These are phyloP conservation scores for Babylonia areolata DNA, from an alignment of 1,140 invertebrate species.

Conservation along the genomic window DNA sequence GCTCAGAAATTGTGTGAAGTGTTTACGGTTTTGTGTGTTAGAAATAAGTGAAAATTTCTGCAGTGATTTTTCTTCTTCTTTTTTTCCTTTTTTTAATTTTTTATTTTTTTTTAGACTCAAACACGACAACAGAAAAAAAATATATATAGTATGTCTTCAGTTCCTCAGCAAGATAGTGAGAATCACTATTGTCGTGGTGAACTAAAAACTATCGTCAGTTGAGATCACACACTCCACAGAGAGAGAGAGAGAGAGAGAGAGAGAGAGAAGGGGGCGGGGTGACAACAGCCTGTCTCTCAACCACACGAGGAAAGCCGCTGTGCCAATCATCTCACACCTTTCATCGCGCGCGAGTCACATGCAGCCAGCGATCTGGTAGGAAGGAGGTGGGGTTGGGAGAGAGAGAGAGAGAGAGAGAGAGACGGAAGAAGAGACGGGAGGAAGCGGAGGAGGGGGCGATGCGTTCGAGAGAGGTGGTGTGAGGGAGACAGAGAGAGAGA, in stretches of 20 bases:
- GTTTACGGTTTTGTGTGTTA: background rate
- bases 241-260: no score
- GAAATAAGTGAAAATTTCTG: no score
- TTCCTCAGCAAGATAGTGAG: no score
- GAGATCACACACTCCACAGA: no score
- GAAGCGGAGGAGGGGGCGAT: background rate
- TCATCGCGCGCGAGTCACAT: slow-evolving; percentile 17
- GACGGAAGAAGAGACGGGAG: background rate
- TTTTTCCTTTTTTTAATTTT: no score
- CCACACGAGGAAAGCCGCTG: background rate
- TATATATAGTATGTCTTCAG: no score
- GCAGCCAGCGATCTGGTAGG: background rate
- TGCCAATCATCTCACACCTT: slow-evolving; percentile 11
- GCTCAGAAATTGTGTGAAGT: background rate
- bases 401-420: background rate
- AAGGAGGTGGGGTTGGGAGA: background rate
- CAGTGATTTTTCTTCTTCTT: no score
- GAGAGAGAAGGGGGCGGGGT: background rate
- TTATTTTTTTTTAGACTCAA: no score
- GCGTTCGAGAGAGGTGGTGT: background rate
- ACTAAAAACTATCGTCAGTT: no score
- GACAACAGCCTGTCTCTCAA: background rate
- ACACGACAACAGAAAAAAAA: no score
- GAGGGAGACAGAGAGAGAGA: background rate
- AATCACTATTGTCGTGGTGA: no score